phyloP scores from a whole-genome alignment of 2,888 invertebrate genomes.

The Dascillus cervinus region DNA sequence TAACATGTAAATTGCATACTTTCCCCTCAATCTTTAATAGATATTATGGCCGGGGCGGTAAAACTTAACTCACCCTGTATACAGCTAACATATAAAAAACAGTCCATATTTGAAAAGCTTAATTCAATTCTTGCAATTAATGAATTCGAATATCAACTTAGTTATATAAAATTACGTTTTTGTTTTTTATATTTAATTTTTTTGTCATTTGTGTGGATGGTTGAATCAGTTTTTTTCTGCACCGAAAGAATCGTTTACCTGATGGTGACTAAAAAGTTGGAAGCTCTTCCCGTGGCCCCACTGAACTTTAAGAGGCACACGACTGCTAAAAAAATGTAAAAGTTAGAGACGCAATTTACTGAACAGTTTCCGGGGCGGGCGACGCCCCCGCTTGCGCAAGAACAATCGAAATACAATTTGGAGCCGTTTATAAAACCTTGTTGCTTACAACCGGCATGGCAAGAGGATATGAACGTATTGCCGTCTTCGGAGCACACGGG shows the following conservation, averaged over 20 bases:
- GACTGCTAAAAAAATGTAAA: slow-evolving; percentile 48
- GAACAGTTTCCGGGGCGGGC: slow-evolving; percentile 48
- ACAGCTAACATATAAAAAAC: no score
- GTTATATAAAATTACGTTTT: no score
- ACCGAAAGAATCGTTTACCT: slow-evolving; percentile 34
- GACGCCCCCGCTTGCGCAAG: slow-evolving; percentile 39
- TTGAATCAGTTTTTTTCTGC: slow-evolving; percentile 3
- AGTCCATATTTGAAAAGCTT: no score
- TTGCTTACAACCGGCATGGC: slow-evolving; percentile 67
- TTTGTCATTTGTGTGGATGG: background rate
- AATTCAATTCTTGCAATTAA: no score
- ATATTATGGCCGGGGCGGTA: no score
- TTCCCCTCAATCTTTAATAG: no score
- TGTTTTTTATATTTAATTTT: no score
- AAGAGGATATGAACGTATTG: slow-evolving; percentile 63
- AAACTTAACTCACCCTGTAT: no score
- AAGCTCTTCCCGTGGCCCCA: slow-evolving; percentile 53
- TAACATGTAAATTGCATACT: no score
- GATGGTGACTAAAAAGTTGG: slow-evolving; percentile 54
- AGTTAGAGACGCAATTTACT: slow-evolving; percentile 49
- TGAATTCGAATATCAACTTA: no score
- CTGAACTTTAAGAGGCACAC: slow-evolving; percentile 52
- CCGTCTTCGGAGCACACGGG: slow-evolving; percentile 63
- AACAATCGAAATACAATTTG: slow-evolving; percentile 46
- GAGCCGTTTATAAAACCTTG: slow-evolving; percentile 38